A percentile compares a stretch with the other conserved stretches of the same genome.
These are phyloP conservation scores for Agrotis puta DNA, from an alignment of 2,888 invertebrate species.

Conservation along the genomic window DNA sequence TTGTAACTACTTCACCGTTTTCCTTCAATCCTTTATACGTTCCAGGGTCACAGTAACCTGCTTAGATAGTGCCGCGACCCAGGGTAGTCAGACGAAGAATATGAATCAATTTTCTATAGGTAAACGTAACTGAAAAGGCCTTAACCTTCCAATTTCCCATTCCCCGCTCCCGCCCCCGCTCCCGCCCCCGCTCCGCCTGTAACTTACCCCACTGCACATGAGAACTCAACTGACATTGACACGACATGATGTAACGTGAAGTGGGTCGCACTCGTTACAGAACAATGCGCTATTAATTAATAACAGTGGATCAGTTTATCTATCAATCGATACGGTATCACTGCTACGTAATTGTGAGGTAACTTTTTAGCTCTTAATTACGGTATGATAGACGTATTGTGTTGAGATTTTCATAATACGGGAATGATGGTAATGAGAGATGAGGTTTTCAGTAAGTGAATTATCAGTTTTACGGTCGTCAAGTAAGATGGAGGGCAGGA, in stretches of 20 bases:
- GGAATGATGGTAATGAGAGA: neutral
- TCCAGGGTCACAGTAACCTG: no score
- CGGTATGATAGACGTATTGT: slow-evolving; percentile 2
- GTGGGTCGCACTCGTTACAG: slow-evolving; percentile 62
- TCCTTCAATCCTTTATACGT: no score
- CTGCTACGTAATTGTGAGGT: slow-evolving; percentile 49
- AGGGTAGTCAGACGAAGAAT: no score
- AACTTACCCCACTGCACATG: slow-evolving; percentile 45
- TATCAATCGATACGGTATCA: slow-evolving; percentile 48
- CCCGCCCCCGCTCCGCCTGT: slow-evolving; percentile 6
- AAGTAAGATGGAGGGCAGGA: no score
- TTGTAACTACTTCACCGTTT: no score
- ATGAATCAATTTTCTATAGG: no score
- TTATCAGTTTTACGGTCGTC: no score
- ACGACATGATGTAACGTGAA: slow-evolving; percentile 72
- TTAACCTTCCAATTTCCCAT: neutral
- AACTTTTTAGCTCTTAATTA: slow-evolving; percentile 41
- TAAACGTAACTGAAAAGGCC: no score
- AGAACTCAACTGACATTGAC: slow-evolving; percentile 73
- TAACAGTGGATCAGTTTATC: slow-evolving; percentile 56
- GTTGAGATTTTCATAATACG: neutral
- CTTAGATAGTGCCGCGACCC: no score
- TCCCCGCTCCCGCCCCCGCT: neutral
- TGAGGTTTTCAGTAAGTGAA: neutral
- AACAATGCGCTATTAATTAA: slow-evolving; percentile 67